Evolutionary conservation across 2,113 vertebrate species (phyloP).

Genomic region (Cyphomyrus discorhynchus): DNA sequence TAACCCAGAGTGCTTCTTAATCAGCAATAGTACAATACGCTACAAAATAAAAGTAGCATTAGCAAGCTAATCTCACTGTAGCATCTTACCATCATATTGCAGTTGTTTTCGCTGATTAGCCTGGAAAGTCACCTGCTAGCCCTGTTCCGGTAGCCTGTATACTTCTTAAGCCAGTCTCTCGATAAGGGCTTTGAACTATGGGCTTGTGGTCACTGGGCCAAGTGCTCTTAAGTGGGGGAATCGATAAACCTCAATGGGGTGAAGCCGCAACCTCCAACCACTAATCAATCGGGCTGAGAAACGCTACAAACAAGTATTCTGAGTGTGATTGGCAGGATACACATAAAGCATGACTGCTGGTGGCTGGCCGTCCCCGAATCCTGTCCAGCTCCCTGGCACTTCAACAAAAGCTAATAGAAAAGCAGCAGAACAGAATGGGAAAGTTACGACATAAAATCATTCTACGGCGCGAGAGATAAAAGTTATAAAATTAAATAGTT

Average conservation of each 20-base stretch:
- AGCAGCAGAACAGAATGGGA: background rate
- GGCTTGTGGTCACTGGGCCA: background rate
- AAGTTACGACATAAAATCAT: background rate
- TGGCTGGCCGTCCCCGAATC: background rate
- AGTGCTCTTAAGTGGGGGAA: background rate
- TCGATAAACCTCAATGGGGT: background rate
- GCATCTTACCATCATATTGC: background rate
- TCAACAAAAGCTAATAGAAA: background rate
- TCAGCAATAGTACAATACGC: background rate
- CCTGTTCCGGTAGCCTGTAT: background rate
- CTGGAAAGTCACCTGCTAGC: background rate
- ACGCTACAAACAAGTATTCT: background rate
- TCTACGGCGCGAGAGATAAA: background rate
- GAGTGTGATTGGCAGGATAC: background rate
- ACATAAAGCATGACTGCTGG: background rate
- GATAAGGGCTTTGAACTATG: background rate
- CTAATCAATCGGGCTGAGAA: background rate
- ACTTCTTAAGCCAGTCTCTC: background rate
- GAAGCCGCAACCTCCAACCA: background rate
- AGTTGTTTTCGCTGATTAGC: background rate
- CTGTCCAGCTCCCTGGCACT: background rate
- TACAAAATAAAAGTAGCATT: background rate
- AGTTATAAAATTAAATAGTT: background rate
- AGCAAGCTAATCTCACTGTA: background rate
- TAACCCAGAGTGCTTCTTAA: background rate